Base-by-base conservation (phyloP, 2,888 invertebrate genomes). In the Aspidiotus rigidus region DNA sequence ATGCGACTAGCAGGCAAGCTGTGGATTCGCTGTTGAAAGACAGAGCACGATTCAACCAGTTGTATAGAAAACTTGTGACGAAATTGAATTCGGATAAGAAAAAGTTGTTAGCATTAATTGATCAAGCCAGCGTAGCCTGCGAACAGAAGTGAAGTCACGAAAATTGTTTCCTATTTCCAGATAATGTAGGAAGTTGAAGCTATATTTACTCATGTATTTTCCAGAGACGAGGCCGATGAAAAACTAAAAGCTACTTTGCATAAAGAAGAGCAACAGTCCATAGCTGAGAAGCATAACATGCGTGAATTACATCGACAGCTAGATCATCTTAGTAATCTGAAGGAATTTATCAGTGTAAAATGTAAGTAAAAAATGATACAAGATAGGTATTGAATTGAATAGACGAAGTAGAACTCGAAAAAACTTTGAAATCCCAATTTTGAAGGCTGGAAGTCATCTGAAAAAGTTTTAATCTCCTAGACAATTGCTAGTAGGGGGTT, bases 111-210 rank as follows among this genome's bases (percentile, higher is more conserved):
- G 92, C 92, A 75, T 79, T 93, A 70, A 89, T 95, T 71, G 93
- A 94, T 74, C 89, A 90, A 74, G 90, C 93, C 0, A 93, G 91
- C 28, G 81, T 87, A 55, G 90, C 93, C 1, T 95, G 92, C 76
- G 93, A 93, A 79, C 90, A 92, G 78, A 82, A 93, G 71, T 93
- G 88, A 77, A 88, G 7, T 16, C 5, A 41, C 2, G 13, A 13
- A 39, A 61, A 39, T 13, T 41, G n/a, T 15, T 40, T 49, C 11
- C n/a, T 49, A 49, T 49, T 49, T 49, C 6, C n/a, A 13, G 49
- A n/a, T 49, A 49, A 49, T 49, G 10, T 49, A 49, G 3, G 11
- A 49, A 49, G 49, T 49, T 11, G 49, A 49, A 11, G 2, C 49
- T 3, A n/a, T 49, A 49, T 3, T 49, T 11, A 6, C 6, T 3